Conservation (phyloP, 2,888 invertebrate genomes). For the Dione vanillae region DNA sequence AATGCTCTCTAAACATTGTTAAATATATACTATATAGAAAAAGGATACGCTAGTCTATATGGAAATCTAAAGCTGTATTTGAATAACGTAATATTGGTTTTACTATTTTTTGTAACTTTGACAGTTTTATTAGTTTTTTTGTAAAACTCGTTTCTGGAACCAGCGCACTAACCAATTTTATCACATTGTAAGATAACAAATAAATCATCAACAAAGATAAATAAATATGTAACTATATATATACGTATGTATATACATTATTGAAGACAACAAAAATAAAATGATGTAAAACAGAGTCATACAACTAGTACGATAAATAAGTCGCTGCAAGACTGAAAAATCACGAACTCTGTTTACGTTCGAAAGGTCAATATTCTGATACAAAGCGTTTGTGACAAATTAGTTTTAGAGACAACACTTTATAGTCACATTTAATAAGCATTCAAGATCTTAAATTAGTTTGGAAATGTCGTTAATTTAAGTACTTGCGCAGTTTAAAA, state of each 20-base stretch:
- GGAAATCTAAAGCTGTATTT: too few species aligned
- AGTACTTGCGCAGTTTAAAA: neutral
- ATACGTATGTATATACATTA: neutral
- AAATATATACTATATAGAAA: too few species aligned
- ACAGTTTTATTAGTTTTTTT: too few species aligned
- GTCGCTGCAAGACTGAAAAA: neutral
- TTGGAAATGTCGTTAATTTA: slow-evolving; percentile 8
- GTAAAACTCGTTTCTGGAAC: too few species aligned
- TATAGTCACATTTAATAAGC: slow-evolving; percentile 7
- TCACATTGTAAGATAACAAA: too few species aligned
- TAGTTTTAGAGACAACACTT: slow-evolving; percentile 9
- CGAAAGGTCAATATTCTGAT: slow-evolving; percentile 14
- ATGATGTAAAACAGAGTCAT: neutral
- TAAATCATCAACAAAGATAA: too few species aligned
- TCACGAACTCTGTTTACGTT: neutral
- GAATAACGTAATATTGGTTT: too few species aligned
- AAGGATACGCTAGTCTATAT: too few species aligned
- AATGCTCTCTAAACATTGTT: too few species aligned
- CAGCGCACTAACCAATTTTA: too few species aligned
- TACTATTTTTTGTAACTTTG: too few species aligned
- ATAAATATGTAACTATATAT: too few species aligned
- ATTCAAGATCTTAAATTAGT: neutral
- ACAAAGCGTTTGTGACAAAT: slow-evolving; percentile 11
- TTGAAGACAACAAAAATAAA: neutral
- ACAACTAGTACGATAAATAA: neutral